Percentiles rank a stretch among this genome's conserved stretches.
Conservation (phyloP, 2,888 invertebrate species). For the Pecten maximus region DNA sequence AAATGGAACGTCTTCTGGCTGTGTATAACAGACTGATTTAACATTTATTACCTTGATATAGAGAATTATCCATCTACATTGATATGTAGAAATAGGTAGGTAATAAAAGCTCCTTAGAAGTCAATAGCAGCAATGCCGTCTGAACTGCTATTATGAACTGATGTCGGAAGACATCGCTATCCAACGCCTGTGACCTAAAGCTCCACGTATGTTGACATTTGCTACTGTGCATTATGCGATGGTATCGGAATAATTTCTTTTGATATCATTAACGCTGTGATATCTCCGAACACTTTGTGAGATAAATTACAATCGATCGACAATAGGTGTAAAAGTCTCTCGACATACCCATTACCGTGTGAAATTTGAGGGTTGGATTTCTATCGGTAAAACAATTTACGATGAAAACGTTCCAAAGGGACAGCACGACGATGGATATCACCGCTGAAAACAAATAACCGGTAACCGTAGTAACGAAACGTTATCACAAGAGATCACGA, state of each 20-base stretch:
- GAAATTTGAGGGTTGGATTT: neutral
- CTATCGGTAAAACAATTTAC: constrained; percentile 15
- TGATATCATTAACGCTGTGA: constrained; percentile 13
- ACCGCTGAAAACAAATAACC: neutral
- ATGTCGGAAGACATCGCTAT: neutral
- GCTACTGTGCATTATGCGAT: neutral
- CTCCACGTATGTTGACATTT: neutral
- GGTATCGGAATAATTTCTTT: constrained; percentile 12
- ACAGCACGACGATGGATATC: neutral
- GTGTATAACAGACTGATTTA: too few relatives aligned
- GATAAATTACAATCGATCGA: constrained; percentile 26
- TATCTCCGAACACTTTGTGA: constrained; percentile 3
- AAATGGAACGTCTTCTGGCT: too few relatives aligned
- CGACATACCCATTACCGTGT: constrained; percentile 4
- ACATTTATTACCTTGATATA: too few relatives aligned
- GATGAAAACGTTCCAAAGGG: neutral
- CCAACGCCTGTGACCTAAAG: neutral
- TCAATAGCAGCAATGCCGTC: too few relatives aligned
- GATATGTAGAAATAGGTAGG: too few relatives aligned
- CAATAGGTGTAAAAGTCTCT: neutral
- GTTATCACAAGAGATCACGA: neutral
- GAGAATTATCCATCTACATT: too few relatives aligned
- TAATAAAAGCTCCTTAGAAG: too few relatives aligned
- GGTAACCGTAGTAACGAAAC: neutral
- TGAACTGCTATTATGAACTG: neutral